These are phyloP conservation scores for Seira musarum DNA, from an alignment of 2,888 invertebrate genomes.

Conservation along the genomic window DNA sequence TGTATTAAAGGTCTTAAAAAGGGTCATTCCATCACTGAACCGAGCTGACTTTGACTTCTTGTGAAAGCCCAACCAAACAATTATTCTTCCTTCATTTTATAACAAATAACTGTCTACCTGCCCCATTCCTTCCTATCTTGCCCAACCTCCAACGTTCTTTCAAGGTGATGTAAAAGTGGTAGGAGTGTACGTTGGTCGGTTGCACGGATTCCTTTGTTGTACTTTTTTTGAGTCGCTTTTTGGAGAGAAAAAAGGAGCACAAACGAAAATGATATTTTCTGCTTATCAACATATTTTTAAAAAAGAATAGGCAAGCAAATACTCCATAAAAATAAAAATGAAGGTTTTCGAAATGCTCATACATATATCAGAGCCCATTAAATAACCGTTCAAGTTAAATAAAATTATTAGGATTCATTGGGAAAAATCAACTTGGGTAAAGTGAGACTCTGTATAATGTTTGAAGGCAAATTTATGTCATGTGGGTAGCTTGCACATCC, in stretches of 20 bases:
- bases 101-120: slow-evolving; percentile 12
- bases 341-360: too few species aligned
- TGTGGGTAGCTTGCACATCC: neutral
- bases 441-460: too few species aligned
- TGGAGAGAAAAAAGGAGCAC: neutral
- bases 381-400: too few species aligned
- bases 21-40: slow-evolving; percentile 29
- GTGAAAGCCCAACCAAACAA: neutral
- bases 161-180: slow-evolving; percentile 5
- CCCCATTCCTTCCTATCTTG: neutral
- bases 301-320: too few species aligned
- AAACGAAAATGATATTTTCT: slow-evolving; percentile 24
- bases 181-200: slow-evolving; percentile 19
- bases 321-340: too few species aligned
- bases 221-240: neutral
- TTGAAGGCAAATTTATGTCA: neutral
- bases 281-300: neutral
- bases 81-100: slow-evolving; percentile 2
- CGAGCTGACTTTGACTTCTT: neutral
- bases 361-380: too few species aligned
- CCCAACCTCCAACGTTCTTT: neutral
- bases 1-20: slow-evolving; percentile 27
- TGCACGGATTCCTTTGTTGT: neutral
- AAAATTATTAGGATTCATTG: too few species aligned
- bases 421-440: too few species aligned